Conservation (phyloP, 2,797 vertebrate genomes). For the Mormyrops boulengeri region DNA sequence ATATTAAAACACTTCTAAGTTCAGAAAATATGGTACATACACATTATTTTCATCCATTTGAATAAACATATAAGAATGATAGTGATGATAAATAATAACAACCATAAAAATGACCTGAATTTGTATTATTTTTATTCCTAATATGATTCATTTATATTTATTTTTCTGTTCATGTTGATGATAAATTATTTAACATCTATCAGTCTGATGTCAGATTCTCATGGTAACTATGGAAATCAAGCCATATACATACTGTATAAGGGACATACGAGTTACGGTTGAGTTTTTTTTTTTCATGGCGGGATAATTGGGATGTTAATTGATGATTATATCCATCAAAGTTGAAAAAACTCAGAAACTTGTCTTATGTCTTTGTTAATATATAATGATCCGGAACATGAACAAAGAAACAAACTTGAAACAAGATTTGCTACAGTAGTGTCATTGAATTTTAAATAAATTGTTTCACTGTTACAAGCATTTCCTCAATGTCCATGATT, state of each 20-base stretch:
- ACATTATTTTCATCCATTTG: constrained; percentile 30
- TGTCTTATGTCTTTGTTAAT: background rate
- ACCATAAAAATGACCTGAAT: constrained; percentile 60
- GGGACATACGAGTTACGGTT: background rate
- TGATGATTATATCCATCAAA: background rate
- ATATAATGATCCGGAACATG: background rate
- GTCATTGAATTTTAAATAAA: background rate
- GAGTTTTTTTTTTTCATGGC: background rate
- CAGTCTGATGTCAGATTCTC: background rate
- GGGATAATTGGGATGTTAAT: background rate
- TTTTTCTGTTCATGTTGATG: constrained; percentile 27
- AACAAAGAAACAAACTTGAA: constrained; percentile 5
- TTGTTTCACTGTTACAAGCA: background rate
- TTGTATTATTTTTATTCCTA: constrained; percentile 24
- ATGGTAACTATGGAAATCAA: constrained; percentile 35
- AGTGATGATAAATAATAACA: constrained; percentile 40
- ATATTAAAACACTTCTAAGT: constrained; percentile 55
- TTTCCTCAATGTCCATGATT: background rate
- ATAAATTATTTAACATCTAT: constrained; percentile 9
- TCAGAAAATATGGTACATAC: constrained; percentile 65
- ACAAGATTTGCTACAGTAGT: background rate
- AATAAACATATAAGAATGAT: constrained; percentile 14
- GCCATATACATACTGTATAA: constrained; percentile 1
- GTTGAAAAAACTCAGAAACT: background rate
- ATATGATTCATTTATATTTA: constrained; percentile 36